These are phyloP conservation scores for Calcarius lapponicus DNA, from an alignment of 2,797 vertebrate species.

Conservation along the genomic window DNA sequence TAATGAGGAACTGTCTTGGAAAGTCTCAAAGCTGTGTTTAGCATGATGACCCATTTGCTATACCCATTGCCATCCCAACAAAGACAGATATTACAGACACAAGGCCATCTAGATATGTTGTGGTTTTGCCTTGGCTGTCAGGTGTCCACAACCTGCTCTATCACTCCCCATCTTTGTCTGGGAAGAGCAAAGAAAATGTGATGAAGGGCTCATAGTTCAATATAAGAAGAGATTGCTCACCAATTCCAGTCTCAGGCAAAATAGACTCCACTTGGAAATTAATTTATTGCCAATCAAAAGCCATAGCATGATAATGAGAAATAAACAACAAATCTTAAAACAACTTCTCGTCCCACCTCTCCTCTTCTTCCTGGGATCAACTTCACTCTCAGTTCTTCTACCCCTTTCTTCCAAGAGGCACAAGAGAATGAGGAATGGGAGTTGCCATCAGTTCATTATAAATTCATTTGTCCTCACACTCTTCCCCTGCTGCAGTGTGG, in stretches of 20 bases:
- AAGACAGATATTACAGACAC: neutral
- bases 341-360: fast-evolving
- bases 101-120: no score
- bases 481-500: neutral
- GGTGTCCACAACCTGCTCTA: neutral
- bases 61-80: neutral
- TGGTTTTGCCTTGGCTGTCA: neutral
- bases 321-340: neutral
- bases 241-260: neutral
- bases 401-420: fast-evolving
- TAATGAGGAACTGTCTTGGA: neutral
- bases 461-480: neutral
- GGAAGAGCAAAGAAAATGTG: neutral
- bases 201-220: fast-evolving
- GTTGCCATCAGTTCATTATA: neutral
- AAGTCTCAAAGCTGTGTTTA: neutral
- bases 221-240: neutral
- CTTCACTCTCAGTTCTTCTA: neutral
- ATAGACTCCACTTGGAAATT: neutral
- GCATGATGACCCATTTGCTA: neutral
- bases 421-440: fast-evolving
- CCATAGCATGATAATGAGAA: neutral
- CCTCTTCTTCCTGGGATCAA: neutral
- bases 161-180: fast-evolving
- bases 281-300: neutral